phyloP scores from a whole-genome alignment of 2,888 invertebrate genomes.

The Zele albiditarsus region DNA sequence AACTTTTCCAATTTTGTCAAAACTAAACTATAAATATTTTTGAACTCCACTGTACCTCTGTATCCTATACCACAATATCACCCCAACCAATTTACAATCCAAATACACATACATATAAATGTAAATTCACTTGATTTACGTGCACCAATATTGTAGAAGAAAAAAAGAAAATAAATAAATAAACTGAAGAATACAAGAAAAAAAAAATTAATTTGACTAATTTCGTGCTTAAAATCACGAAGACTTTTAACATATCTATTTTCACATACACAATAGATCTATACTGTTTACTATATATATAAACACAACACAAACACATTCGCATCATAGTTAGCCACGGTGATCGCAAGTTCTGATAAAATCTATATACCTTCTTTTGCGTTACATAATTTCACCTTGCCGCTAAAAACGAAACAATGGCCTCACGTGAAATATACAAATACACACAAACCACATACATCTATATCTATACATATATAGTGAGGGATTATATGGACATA shows the following conservation, averaged over 20 bases:
- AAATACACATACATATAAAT: not conserved
- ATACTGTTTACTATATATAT: not conserved
- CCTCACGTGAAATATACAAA: slow-evolving; percentile 61
- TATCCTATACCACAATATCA: not conserved
- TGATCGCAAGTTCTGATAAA: slow-evolving; percentile 58
- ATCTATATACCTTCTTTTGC: slow-evolving; percentile 57
- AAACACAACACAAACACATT: not conserved
- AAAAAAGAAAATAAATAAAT: not conserved
- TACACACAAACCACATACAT: not conserved
- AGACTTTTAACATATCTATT: not conserved
- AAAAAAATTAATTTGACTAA: not conserved
- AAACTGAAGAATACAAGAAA: too few relatives aligned
- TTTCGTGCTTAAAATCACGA: not conserved
- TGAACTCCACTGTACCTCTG: too few relatives aligned
- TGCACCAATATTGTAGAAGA: not conserved
- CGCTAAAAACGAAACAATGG: slow-evolving; percentile 68
- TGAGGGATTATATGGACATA: slow-evolving; percentile 26
- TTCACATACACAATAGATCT: not conserved
- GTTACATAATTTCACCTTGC: slow-evolving; percentile 70
- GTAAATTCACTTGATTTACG: not conserved
- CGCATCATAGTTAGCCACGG: slow-evolving; percentile 59
- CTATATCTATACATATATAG: not conserved
- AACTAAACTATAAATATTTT: too few relatives aligned
- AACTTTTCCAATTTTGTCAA: too few relatives aligned
- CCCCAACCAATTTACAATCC: not conserved